phyloP scores from a whole-genome alignment of 2,113 vertebrate genomes.

The Noctilio leporinus region DNA sequence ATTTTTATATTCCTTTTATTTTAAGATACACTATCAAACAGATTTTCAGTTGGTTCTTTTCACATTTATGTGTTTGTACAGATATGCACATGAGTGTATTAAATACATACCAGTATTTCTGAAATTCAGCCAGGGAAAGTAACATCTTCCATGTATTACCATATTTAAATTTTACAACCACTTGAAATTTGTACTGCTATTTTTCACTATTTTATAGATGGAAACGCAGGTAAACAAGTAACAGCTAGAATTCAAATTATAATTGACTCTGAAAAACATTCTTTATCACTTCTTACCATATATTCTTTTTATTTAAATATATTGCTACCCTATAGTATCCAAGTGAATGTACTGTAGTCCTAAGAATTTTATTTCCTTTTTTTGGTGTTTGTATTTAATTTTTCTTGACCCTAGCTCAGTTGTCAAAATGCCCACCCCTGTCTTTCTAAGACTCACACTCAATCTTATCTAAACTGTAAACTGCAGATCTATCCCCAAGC shows the following conservation, averaged over 20 bases:
- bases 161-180: slow-evolving; percentile 18
- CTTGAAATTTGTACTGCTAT: not conserved
- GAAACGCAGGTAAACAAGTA: not conserved
- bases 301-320: not conserved
- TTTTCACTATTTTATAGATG: not conserved
- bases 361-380: slow-evolving; percentile 35
- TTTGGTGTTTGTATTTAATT: slow-evolving; percentile 2
- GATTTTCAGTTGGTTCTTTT: not conserved
- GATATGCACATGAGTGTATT: not conserved
- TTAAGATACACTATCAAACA: not conserved
- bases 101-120: not conserved
- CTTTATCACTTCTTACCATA: too few species aligned
- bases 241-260: not conserved
- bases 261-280: not conserved
- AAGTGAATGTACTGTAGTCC: not conserved
- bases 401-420: not conserved
- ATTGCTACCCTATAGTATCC: not conserved
- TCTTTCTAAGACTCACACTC: not conserved
- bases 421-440: not conserved
- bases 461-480: not conserved
- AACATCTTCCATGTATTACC: not conserved
- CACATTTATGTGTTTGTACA: not conserved
- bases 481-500: not conserved
- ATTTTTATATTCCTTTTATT: not conserved
- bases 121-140: not conserved